Conservation (phyloP, 2,888 invertebrate genomes). For the Tenthredo distinguenda region DNA sequence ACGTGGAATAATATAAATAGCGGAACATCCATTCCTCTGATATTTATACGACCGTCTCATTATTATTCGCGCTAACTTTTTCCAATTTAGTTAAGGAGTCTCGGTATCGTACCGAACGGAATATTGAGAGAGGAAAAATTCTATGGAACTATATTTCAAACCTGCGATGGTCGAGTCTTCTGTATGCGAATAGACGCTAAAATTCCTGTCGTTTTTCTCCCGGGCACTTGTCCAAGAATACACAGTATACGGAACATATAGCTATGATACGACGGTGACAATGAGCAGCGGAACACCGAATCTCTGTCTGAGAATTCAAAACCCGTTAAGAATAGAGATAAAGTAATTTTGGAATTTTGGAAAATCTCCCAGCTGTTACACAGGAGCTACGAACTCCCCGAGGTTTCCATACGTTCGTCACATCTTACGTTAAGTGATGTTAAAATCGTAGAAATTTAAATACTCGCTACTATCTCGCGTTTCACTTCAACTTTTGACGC, state of each 20-base stretch:
- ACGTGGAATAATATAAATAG: neutral
- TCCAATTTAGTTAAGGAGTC: neutral
- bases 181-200: neutral
- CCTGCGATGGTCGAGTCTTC: neutral
- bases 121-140: neutral
- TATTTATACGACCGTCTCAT: neutral
- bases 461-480: neutral
- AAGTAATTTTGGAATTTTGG: neutral
- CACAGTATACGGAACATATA: neutral
- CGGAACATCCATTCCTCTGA: neutral
- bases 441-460: neutral
- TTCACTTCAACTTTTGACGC: constrained; percentile 26
- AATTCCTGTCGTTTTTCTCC: constrained; percentile 5
- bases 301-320: constrained; percentile 26
- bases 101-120: neutral
- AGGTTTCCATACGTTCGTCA: neutral
- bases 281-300: constrained; percentile 2
- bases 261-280: neutral
- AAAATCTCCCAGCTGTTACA: neutral
- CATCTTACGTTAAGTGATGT: neutral
- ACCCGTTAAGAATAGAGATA: neutral
- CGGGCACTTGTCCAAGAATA: constrained; percentile 37
- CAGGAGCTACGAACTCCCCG: neutral
- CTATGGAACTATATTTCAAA: neutral
- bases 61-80: neutral